Percentiles rank a stretch among this genome's conserved stretches.
These are phyloP conservation scores for Tympanoctomys barrerae DNA, from an alignment of 2,797 vertebrate species.

Conservation along the genomic window DNA sequence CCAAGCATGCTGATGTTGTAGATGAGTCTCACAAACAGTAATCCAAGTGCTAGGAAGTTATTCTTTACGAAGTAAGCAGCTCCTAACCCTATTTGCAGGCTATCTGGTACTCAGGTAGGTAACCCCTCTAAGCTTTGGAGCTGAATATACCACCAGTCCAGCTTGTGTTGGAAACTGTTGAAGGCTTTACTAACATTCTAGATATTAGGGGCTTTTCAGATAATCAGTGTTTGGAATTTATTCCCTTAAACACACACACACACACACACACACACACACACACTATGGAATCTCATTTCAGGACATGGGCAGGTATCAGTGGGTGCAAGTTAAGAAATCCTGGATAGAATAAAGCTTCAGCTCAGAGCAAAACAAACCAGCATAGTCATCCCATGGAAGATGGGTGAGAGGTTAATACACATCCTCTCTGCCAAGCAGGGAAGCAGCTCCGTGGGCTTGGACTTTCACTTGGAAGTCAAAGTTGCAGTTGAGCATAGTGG, in stretches of 20 bases:
- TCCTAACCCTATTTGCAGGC: neutral
- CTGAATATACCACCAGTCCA: neutral
- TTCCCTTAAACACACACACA: neutral
- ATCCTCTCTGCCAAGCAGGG: neutral
- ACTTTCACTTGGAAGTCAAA: neutral
- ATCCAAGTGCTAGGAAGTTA: neutral
- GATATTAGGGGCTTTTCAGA: neutral
- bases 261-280: neutral
- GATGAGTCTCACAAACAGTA: neutral
- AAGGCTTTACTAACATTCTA: conserved; percentile 1
- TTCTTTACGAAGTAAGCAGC: neutral
- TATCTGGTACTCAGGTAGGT: neutral
- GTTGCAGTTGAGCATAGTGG: neutral
- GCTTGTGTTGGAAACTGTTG: neutral
- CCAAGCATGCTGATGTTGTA: neutral
- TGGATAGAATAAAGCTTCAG: neutral
- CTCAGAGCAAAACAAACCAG: neutral
- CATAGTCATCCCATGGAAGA: neutral
- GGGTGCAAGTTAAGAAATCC: neutral
- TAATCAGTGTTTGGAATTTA: neutral
- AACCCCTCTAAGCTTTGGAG: neutral
- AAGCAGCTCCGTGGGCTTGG: neutral
- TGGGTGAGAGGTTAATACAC: neutral
- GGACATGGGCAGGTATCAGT: neutral
- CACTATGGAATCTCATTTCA: neutral